phyloP scores from a whole-genome alignment of 2,113 vertebrate species.

The Felis catus region F.catus_Fca126_mat1.0 CM031423.1:10886501-10887000 shows the following conservation, averaged over 20 bases:
- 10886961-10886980: background rate
- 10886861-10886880: accelerated
- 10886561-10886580: too few species aligned
- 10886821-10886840: background rate
- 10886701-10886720: too few species aligned
- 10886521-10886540: too few species aligned
- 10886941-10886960: background rate
- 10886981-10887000: background rate
- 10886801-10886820: background rate
- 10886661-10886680: too few species aligned
- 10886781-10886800: background rate
- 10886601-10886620: too few species aligned
- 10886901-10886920: accelerated
- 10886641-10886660: too few species aligned
- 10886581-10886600: too few species aligned
- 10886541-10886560: too few species aligned
- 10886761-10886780: background rate
- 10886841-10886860: background rate
- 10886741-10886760: background rate
- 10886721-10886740: too few species aligned
- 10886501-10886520: background rate
- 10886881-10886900: accelerated
- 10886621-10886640: too few species aligned
- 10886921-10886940: background rate
- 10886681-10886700: too few species aligned